Evolutionary conservation across 64 coral and sea anemone genomes (phyloP), one percentile per base, ranked within the genome.

Genomic region (Actinia tenebrosa): DNA sequence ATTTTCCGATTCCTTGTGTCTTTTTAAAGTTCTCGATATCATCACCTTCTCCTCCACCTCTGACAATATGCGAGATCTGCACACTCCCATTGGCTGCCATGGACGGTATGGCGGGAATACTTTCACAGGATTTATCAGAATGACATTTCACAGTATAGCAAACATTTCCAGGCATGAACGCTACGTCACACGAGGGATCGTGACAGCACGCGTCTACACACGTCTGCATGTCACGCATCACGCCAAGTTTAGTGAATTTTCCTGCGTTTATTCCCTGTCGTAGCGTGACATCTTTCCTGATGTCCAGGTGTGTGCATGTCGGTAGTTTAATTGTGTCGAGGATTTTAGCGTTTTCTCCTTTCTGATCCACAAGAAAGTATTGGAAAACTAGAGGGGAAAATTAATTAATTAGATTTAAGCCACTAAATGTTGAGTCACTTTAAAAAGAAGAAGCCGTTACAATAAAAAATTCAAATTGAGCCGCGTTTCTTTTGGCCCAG

Each of bases 171-270:
- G 97, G 93, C 97, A 99, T 99, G 60, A 99, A 99, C 27, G 97
- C 97, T 10, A 99, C 97, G 86, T 95, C 91, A 93, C 97, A 99
- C 27, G 66, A 64, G 17, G 84, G 61, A 5, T 99, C 97, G 71
- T 99, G 97, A 83, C 97, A 99, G 54, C 97, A 99, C 20, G 93
- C 97, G 59, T 99, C 97, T 22, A 99, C 86, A 64, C 97, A 99
- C 3, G 97, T 99, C 66, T 99, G 97, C 97, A 99, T 99, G 88
- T 99, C 97, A 50, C 92, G 87, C 68, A 94, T 72, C 56, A 92
- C 89, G 27, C 97, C 97, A 5, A 95, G 87, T 44, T 95, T 94
- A n/a, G 88, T 99, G 61, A 99, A 99, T 20, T 93, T 95, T 79
- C 97, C 97, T 18, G 97, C 83, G 53, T 99, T 99, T 77, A 99